Conservation (phyloP, 1,140 invertebrate species). For the Pristionchus pacificus region DNA sequence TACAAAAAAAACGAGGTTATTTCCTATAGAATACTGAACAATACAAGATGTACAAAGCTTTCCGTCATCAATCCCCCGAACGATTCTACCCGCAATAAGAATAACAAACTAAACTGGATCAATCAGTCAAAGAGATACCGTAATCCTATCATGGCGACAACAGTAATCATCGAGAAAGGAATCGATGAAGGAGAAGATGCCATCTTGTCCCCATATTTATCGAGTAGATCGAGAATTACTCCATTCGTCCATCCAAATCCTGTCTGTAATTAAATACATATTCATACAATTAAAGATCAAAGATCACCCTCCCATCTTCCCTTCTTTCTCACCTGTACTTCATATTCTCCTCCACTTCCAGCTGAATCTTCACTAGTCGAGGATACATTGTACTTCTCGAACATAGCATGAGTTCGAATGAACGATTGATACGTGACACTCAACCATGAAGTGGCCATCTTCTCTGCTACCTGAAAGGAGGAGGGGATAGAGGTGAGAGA, state of each 20-base stretch:
- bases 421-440: conserved; percentile 76
- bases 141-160: not conserved
- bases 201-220: conserved; percentile 45
- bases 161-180: conserved; percentile 4
- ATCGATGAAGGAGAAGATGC: conserved; percentile 1
- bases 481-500: conserved; percentile 1
- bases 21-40: no score
- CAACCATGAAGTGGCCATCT: conserved; percentile 76
- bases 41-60: no score
- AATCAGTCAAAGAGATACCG: no score
- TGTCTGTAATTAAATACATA: conserved; percentile 62
- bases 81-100: no score
- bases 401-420: conserved; percentile 71
- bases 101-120: no score
- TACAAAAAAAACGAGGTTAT: no score
- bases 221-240: conserved; percentile 52
- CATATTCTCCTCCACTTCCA: conserved; percentile 53
- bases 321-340: conserved; percentile 41
- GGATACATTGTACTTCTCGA: conserved; percentile 74
- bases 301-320: not conserved
- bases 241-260: conserved; percentile 86
- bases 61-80: no score
- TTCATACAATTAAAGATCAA: not conserved
- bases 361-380: conserved; percentile 40
- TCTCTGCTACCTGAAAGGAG: conserved; percentile 62